Evolutionary conservation across 2,888 invertebrate genomes (phyloP).

Genomic region (Aricia artaxerxes): DNA sequence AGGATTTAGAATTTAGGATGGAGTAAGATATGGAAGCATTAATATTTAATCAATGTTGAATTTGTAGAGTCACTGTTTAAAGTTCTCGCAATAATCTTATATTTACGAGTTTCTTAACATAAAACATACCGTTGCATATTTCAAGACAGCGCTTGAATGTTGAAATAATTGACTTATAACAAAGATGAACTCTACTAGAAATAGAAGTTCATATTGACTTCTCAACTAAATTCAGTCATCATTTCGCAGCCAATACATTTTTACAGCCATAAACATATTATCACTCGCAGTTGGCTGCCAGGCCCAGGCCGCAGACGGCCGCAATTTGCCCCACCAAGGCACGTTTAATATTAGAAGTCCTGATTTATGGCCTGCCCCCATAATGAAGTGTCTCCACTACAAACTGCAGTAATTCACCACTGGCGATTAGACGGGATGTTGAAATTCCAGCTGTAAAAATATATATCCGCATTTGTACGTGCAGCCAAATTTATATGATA

Average conservation of each 20-base stretch:
- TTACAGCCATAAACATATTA: conserved; percentile 47
- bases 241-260: conserved; percentile 45
- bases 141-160: not conserved
- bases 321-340: conserved; percentile 77
- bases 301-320: conserved; percentile 55
- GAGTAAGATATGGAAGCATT: not conserved
- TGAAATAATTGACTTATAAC: not conserved
- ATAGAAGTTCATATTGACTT: not conserved
- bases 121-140: not conserved
- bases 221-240: conserved; percentile 38
- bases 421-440: conserved; percentile 59
- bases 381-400: conserved; percentile 79
- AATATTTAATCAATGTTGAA: too few species aligned
- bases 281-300: conserved; percentile 47
- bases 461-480: conserved; percentile 39
- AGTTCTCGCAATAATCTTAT: too few species aligned
- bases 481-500: not conserved
- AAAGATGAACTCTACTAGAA: not conserved
- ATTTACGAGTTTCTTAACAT: not conserved
- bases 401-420: conserved; percentile 76
- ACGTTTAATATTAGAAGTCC: conserved; percentile 81
- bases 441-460: conserved; percentile 42
- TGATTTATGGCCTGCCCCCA: conserved; percentile 77
- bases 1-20: not conserved
- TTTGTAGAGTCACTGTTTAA: too few species aligned